Evolutionary conservation across 2,888 invertebrate species (phyloP).

Genomic region (Rambutsinella grinnellia): DNA sequence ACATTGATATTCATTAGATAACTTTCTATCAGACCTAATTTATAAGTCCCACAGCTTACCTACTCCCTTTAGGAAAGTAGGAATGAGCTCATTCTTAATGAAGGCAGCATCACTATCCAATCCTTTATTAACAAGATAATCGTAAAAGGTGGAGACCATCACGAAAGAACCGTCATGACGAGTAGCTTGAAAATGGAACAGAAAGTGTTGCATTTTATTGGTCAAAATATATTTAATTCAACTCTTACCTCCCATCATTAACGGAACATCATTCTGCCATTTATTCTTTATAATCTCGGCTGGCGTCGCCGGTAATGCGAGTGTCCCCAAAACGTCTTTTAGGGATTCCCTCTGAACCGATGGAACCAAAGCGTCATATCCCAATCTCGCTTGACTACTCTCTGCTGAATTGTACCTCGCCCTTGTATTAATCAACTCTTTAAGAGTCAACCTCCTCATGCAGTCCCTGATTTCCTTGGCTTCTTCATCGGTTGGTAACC

Average conservation of each 20-base stretch:
- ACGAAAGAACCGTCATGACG: slow-evolving; percentile 53
- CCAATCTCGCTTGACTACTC: slow-evolving; percentile 33
- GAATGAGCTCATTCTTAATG: slow-evolving; percentile 49
- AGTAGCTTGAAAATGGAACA: too few species aligned
- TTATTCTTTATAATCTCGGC: slow-evolving; percentile 36
- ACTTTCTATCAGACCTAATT: neutral
- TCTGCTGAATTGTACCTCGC: slow-evolving; percentile 32
- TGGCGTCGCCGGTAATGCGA: slow-evolving; percentile 33
- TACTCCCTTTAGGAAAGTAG: slow-evolving; percentile 40
- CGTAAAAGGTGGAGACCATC: slow-evolving; percentile 20
- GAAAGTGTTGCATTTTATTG: too few species aligned
- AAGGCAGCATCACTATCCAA: slow-evolving; percentile 37
- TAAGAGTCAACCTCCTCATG: slow-evolving; percentile 1
- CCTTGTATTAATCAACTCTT: slow-evolving; percentile 23
- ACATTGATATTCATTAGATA: neutral
- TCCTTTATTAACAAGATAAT: slow-evolving; percentile 45
- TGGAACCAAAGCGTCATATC: slow-evolving; percentile 50
- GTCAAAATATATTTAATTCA: too few species aligned
- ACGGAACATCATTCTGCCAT: slow-evolving; percentile 34
- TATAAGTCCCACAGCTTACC: too few species aligned
- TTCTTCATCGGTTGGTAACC: neutral
- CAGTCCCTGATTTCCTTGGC: slow-evolving; percentile 36
- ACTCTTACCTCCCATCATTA: slow-evolving; percentile 50
- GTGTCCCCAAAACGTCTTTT: neutral
- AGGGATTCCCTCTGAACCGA: slow-evolving; percentile 31